Base-by-base conservation (phyloP, 1,140 invertebrate species). In the Drosophila suzukii region DNA sequence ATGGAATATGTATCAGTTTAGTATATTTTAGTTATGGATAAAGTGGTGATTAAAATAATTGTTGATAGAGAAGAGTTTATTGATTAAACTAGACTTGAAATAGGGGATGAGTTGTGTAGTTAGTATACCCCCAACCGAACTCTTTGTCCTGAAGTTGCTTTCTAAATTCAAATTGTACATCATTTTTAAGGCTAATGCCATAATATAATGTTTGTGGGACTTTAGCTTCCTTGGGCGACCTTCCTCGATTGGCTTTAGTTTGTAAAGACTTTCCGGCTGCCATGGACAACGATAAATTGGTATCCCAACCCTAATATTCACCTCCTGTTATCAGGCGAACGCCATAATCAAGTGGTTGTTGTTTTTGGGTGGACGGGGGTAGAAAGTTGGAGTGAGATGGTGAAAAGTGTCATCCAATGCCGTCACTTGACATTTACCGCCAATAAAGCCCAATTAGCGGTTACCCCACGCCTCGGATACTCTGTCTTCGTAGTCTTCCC, bases 401-500 rank as follows among this genome's bases (percentile, higher is more conserved):
- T 11, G 24, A 39, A 70, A 54, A 70, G 63, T 72, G 68, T 41
- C 65, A 72, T 72, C 68, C 68, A 71, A 72, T 57, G 68, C 66
- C 50, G 68, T 75, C 51, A 67, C 73, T 76, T 75, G 73, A 75
- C 73, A 66, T 75, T 75, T 66, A 75, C 72, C 73, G 61, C 61
- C 73, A 76, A 76, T 76, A 76, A 76, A 76, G 73, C 62, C 73
- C 73, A 76, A 76, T 76, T 76, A 76, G 73, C 73, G 73, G 61
- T 76, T 36, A 12, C 59, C 44, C 51, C 53, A 13, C 24, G 41
- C 54, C 73, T 53, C 49, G 30, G 61, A 66, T 46, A 66, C 72
- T 47, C 34, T 15, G 32, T 15, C 32, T 34, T 58, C 32, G 13
- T 71, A 11, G 39, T 36, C 68, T 47, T 60, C 44, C 68, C 56